phyloP scores from a whole-genome alignment of 2,113 vertebrate species.

The Buteo buteo region DNA sequence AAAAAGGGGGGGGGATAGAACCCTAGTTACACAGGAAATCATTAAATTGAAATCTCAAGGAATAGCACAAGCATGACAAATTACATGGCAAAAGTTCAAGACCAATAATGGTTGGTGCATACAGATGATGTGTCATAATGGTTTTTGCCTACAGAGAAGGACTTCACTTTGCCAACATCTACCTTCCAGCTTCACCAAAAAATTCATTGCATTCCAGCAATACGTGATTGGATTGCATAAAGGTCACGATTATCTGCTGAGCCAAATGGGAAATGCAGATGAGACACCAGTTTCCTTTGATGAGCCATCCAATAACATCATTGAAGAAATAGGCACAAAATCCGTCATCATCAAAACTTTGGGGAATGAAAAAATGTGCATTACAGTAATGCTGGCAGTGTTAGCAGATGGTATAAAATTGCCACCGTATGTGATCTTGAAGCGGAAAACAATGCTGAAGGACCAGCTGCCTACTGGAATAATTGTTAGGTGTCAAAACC shows the following conservation, averaged over 20 bases:
- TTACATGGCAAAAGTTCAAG: conserved; percentile 28
- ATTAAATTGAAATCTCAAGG: not conserved
- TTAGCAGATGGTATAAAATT: conserved; percentile 66
- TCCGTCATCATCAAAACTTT: conserved; percentile 54
- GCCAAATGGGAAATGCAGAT: conserved; percentile 30
- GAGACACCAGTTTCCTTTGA: conserved; percentile 16
- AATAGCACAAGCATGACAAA: not conserved
- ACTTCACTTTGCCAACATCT: not conserved
- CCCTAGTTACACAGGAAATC: not conserved
- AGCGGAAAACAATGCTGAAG: conserved; percentile 65
- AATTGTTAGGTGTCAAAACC: conserved; percentile 62
- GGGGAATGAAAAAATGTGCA: conserved; percentile 50
- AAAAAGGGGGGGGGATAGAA: not conserved
- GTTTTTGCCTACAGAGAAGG: not conserved
- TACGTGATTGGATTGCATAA: not conserved
- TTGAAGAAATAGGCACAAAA: conserved; percentile 45
- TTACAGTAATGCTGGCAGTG: conserved; percentile 49
- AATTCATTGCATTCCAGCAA: not conserved
- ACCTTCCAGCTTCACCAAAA: not conserved
- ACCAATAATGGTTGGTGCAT: not conserved
- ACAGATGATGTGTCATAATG: conserved; percentile 6
- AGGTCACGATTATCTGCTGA: not conserved
- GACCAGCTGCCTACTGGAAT: conserved; percentile 63
- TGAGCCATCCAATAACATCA: conserved; percentile 18
- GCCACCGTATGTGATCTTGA: conserved; percentile 67